These are phyloP conservation scores for Pollicipes pollicipes DNA, from an alignment of 1,140 invertebrate species.

Conservation along the genomic window DNA sequence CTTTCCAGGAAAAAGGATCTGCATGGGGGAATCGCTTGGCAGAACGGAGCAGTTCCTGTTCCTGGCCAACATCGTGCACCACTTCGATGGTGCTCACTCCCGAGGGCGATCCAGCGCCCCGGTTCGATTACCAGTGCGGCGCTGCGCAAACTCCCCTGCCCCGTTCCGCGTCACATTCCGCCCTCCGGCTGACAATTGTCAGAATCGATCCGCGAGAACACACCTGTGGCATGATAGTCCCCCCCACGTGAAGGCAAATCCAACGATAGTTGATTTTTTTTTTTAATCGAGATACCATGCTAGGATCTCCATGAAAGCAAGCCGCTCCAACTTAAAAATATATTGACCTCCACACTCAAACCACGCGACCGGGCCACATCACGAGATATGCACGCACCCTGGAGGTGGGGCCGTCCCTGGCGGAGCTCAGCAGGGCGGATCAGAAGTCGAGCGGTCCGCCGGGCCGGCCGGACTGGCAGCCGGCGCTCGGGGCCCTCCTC, in stretches of 20 bases:
- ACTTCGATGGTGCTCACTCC: constrained; percentile 28
- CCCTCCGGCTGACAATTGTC: not conserved
- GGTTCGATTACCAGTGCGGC: not conserved
- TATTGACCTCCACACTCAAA: no score
- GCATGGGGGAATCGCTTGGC: constrained; percentile 51
- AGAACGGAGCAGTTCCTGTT: constrained; percentile 44
- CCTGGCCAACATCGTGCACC: constrained; percentile 41
- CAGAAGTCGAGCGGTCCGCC: no score
- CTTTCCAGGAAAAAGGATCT: constrained; percentile 43
- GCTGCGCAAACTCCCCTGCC: not conserved
- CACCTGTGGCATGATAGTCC: not conserved
- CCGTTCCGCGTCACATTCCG: not conserved
- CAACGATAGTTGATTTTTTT: no score
- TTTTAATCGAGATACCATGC: no score
- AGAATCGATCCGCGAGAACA: not conserved
- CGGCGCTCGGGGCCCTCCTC: no score
- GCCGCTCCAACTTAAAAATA: not conserved
- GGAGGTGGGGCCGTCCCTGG: no score
- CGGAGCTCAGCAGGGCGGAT: no score
- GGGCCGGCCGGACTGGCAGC: no score
- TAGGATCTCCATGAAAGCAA: no score
- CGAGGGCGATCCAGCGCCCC: not conserved
- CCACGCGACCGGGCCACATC: no score
- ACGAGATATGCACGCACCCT: no score
- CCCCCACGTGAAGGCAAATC: no score